Conservation (phyloP, 2,888 invertebrate genomes). For the Digitonthophagus gazella region DNA sequence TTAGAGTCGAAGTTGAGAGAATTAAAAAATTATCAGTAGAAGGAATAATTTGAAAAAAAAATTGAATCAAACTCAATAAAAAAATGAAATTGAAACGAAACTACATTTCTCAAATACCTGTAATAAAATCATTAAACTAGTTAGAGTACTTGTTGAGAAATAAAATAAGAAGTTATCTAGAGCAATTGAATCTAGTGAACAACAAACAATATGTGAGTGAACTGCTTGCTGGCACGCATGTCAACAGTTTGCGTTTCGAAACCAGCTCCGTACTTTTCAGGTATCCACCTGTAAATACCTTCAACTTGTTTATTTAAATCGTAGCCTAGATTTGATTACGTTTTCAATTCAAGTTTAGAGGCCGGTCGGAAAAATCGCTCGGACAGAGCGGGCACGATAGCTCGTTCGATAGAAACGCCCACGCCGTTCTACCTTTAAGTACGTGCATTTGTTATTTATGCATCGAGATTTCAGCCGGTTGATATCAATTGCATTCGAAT, state of each 20-base stretch:
- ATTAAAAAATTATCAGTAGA: too few relatives aligned
- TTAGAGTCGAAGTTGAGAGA: too few relatives aligned
- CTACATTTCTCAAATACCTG: too few relatives aligned
- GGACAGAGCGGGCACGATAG: neutral
- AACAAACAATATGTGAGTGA: neutral
- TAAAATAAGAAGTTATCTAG: neutral
- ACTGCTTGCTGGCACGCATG: neutral
- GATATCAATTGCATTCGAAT: conserved; percentile 11
- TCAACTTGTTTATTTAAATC: neutral
- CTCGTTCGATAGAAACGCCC: neutral
- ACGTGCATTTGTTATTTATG: conserved; percentile 6
- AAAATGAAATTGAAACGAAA: too few relatives aligned
- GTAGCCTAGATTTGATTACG: neutral
- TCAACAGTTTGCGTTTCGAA: neutral
- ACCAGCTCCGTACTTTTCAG: neutral
- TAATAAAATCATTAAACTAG: too few relatives aligned
- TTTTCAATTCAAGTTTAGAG: neutral
- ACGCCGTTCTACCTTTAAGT: neutral
- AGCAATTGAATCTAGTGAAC: neutral
- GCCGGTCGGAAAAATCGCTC: neutral
- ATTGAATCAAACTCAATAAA: too few relatives aligned
- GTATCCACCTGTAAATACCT: neutral
- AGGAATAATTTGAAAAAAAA: too few relatives aligned
- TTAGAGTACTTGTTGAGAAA: neutral
- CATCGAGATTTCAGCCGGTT: conserved; percentile 5